Percentiles rank a stretch among this genome's conserved stretches.
phyloP scores from a whole-genome alignment of 92 coral and sea anemone species.

The Meandrina meandrites region DNA sequence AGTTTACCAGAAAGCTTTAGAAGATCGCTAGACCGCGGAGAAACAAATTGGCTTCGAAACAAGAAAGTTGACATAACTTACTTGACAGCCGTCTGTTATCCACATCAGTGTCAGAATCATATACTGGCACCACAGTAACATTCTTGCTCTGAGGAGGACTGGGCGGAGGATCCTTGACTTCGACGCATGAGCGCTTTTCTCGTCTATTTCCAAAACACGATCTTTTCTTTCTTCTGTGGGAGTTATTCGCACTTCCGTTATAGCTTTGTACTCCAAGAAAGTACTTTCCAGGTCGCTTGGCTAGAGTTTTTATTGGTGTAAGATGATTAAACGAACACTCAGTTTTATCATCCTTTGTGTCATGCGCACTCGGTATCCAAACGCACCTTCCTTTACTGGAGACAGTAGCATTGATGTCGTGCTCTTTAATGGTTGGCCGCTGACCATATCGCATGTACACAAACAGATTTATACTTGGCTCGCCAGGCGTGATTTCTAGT shows the following conservation, averaged over 20 bases:
- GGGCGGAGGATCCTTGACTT: slow-evolving; percentile 79
- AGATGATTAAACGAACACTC: neutral
- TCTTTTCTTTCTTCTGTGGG: slow-evolving; percentile 28
- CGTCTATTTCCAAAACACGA: slow-evolving; percentile 62
- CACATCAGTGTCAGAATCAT: slow-evolving; percentile 66
- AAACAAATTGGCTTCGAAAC: no score
- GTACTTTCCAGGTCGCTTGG: slow-evolving; percentile 35
- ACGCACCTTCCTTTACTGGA: slow-evolving; percentile 28
- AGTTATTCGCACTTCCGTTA: neutral
- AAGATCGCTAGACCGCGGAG: no score
- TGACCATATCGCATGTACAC: slow-evolving; percentile 37
- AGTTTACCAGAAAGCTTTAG: neutral
- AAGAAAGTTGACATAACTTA: slow-evolving; percentile 11
- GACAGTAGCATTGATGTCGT: slow-evolving; percentile 46
- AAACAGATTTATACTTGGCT: neutral
- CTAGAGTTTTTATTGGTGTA: slow-evolving; percentile 8
- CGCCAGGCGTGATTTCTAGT: slow-evolving; percentile 28
- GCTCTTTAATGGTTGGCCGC: slow-evolving; percentile 48
- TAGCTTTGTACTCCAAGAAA: slow-evolving; percentile 32
- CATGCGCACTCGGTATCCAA: slow-evolving; percentile 13
- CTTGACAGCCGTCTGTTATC: slow-evolving; percentile 81
- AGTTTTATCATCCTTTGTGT: neutral
- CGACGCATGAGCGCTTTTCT: slow-evolving; percentile 78
- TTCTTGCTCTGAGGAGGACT: slow-evolving; percentile 66
- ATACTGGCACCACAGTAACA: slow-evolving; percentile 63